These are phyloP conservation scores for Drosophila infuscata DNA, from an alignment of 2,888 invertebrate species.

Conservation along the genomic window DNA sequence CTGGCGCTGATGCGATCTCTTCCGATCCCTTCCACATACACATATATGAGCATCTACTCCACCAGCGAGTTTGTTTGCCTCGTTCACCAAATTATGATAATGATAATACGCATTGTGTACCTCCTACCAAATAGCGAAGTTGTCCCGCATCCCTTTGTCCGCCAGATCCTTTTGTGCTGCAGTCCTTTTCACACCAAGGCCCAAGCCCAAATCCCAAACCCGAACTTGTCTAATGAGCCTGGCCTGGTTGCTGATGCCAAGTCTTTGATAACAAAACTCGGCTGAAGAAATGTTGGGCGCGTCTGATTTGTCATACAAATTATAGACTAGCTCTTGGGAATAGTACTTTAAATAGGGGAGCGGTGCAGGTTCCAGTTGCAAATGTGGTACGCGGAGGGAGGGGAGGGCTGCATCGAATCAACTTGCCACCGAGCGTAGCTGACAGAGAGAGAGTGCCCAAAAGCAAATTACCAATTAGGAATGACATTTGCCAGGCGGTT, in stretches of 20 bases:
- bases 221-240: slow-evolving; percentile 53
- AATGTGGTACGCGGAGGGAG: slow-evolving; percentile 19
- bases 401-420: slow-evolving; percentile 23
- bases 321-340: slow-evolving; percentile 29
- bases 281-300: slow-evolving; percentile 44
- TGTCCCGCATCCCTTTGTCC: slow-evolving; percentile 26
- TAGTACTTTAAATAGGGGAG: slow-evolving; percentile 2
- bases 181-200: slow-evolving; percentile 60
- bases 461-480: slow-evolving; percentile 7
- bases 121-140: slow-evolving; percentile 11
- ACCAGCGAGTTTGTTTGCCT: slow-evolving; percentile 14
- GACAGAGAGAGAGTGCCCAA: slow-evolving; percentile 3
- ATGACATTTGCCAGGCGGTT: slow-evolving; percentile 43
- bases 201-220: slow-evolving; percentile 7
- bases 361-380: slow-evolving; percentile 19
- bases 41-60: slow-evolving; percentile 26
- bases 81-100: slow-evolving; percentile 66
- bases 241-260: slow-evolving; percentile 47
- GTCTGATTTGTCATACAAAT: slow-evolving; percentile 61
- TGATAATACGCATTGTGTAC: slow-evolving; percentile 52
- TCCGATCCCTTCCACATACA: slow-evolving; percentile 14
- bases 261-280: slow-evolving; percentile 38
- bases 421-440: slow-evolving; percentile 2
- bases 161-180: slow-evolving; percentile 45
- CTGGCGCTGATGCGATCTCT: slow-evolving; percentile 62